Evolutionary conservation across 2,888 invertebrate species (phyloP), one percentile per base, ranked within the genome.

Genomic region (Odontocolon sp.): DNA sequence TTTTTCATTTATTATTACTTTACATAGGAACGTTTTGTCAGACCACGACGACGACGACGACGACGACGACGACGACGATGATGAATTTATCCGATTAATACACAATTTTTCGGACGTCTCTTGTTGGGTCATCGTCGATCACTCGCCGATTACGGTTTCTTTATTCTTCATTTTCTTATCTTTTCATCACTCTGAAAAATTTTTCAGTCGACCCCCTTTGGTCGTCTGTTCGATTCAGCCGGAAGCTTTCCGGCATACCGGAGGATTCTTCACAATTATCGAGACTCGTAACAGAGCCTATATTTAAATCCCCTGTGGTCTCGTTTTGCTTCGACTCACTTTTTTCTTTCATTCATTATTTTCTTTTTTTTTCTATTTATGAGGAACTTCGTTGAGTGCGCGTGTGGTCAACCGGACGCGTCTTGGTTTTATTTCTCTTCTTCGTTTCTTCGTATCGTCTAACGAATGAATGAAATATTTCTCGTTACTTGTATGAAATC

Each of bases 21-120:
- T 89, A 89, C 89, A 89, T 89, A 89, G 89, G 89, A 89, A 89
- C 89, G 89, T 89, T 88, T 84, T 84, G 85, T 85, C 85, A 86
- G 84, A 83, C 85, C 83, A 83, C 81, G 82, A 79, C 81, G 77
- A 80, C 82, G 81, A 77, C 81, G 76, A 78, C 82, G 83, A 83
- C 81, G 77, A 68, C 61, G 73, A 75, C 72, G 66, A 56, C 36
- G 66, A 36, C 66, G 67, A 72, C 67, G 50, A 64, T 54, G 54
- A 70, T 74, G 76, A 69, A 68, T 64, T 66, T 31, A n/a, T 36
- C 28, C 33, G 36, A 52, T 57, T 26, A 59, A 50, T 47, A 26
- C 50, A 40, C 40, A 47, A 42, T 63, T 56, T 45, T 64, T 33
- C 54, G 45, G 31, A 42, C 42, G 47, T 50, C 56, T 78, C 77